Evolutionary conservation across 2,888 invertebrate genomes (phyloP).

Genomic region (Sericinus montela): DNA sequence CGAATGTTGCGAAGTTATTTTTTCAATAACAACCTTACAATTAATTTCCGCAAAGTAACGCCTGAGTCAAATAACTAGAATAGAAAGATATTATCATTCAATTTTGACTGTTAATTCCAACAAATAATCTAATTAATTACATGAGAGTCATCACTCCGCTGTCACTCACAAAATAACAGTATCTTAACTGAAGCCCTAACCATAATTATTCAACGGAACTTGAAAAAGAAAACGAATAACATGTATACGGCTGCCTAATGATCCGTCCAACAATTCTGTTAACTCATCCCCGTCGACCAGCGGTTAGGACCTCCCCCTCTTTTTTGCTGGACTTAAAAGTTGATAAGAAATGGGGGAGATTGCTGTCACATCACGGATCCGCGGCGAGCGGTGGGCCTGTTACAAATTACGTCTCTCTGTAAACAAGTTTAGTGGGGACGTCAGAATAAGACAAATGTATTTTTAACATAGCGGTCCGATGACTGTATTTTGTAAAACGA

Average conservation of each 20-base stretch:
- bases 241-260: constrained; percentile 41
- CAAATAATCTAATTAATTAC: no score
- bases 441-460: constrained; percentile 52
- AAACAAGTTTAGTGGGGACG: constrained; percentile 50
- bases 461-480: constrained; percentile 39
- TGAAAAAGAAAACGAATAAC: constrained; percentile 15
- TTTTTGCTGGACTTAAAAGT: not conserved
- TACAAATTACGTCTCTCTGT: constrained; percentile 45
- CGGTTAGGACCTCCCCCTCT: constrained; percentile 25
- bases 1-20: no score
- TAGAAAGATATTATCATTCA: no score
- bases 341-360: constrained; percentile 1
- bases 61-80: no score
- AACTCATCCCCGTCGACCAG: constrained; percentile 46
- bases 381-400: constrained; percentile 26
- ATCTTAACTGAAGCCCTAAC: not conserved
- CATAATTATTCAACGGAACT: constrained; percentile 14
- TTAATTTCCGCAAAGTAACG: no score
- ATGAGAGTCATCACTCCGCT: no score
- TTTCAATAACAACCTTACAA: no score
- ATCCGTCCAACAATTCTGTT: constrained; percentile 53
- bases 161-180: no score
- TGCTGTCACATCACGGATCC: constrained; percentile 22
- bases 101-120: no score
- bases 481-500: constrained; percentile 4